Percentiles rank a stretch among this genome's conserved stretches.
These are phyloP conservation scores for Hippasteria phrygiana DNA, from an alignment of 53 echinoderm and acorn worm genomes.

Conservation along the genomic window DNA sequence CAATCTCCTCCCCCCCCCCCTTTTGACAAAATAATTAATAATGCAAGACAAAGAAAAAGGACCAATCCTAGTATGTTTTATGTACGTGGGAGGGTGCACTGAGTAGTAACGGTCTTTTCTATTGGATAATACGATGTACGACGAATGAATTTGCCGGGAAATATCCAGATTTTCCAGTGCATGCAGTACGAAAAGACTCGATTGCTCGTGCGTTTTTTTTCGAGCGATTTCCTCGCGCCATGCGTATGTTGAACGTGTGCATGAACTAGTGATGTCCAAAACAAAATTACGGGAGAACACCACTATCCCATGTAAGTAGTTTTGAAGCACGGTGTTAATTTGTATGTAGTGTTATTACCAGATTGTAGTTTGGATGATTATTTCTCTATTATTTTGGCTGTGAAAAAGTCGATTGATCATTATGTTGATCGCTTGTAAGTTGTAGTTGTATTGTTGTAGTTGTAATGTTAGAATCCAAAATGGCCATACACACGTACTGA, in stretches of 20 bases:
- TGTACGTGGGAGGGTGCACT: neutral
- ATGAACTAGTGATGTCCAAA: conserved; percentile 21
- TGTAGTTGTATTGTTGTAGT: too few relatives aligned
- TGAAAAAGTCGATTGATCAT: too few relatives aligned
- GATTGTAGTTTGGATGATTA: too few relatives aligned
- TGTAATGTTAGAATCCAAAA: too few relatives aligned
- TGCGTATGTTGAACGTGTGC: neutral
- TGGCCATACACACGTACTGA: too few relatives aligned
- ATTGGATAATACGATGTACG: conserved; percentile 19
- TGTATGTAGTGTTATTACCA: too few relatives aligned
- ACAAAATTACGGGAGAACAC: conserved; percentile 16
- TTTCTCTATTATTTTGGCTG: too few relatives aligned
- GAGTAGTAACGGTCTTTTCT: neutral
- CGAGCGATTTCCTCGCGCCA: neutral
- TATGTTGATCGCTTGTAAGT: too few relatives aligned
- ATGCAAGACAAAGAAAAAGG: neutral
- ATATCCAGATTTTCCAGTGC: conserved; percentile 30
- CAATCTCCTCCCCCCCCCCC: neutral
- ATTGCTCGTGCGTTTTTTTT: too few relatives aligned
- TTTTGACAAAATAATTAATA: conserved; percentile 6
- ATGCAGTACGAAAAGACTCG: too few relatives aligned
- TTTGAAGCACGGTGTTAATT: too few relatives aligned
- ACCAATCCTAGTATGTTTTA: conserved; percentile 1
- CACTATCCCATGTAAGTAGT: conserved; percentile 26
- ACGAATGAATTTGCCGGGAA: conserved; percentile 59